Base-by-base conservation (phyloP, 2,797 vertebrate genomes). In the Ibycter americanus region DNA sequence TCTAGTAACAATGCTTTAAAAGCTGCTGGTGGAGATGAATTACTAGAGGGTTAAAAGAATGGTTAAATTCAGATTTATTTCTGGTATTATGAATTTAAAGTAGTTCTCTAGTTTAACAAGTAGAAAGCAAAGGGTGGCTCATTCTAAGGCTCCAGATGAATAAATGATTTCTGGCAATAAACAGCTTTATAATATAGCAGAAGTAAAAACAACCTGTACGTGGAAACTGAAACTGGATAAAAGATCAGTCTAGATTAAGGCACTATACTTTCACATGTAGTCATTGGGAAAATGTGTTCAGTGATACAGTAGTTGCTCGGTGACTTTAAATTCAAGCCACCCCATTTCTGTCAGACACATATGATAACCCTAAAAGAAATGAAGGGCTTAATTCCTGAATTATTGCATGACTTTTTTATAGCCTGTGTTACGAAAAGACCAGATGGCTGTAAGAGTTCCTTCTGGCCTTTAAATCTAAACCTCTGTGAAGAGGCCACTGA, bases 391-490 rank as follows among this genome's bases (percentile, higher is more conserved):
- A 81, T 83, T 92, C 62, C 40, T 74, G 38, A 95, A 72, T 95
- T 91, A 90, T 44, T 80, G 62, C 46, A n/a, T 91, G 49, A 47
- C 49, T 73, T 82, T 49, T 94, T 86, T 81, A 67, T 83, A 78
- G 55, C 34, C 36, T 87, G 12, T 84, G 71, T 89, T 96, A 83
- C 80, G 87, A 89, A 81, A 92, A 91, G 67, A 72, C 27, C 47
- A 73, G 73, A 78, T 73, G 56, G 74, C 38, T 78, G 6, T 52
- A 85, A 86, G 65, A 47, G n/a, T 87, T 78, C 62, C 31, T 92
- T 54, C 83, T 91, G 85, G 82, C 42, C 72, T 92, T 92, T 92
- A 95, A 88, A 90, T 95, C 34, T 81, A 77, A 89, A 54, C 9
- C 17, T 83, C 42, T 95, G 29, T 4, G 6, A 90, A 82, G 49